phyloP scores from a whole-genome alignment of 2,113 vertebrate genomes.

The Poecilia latipinna region DNA sequence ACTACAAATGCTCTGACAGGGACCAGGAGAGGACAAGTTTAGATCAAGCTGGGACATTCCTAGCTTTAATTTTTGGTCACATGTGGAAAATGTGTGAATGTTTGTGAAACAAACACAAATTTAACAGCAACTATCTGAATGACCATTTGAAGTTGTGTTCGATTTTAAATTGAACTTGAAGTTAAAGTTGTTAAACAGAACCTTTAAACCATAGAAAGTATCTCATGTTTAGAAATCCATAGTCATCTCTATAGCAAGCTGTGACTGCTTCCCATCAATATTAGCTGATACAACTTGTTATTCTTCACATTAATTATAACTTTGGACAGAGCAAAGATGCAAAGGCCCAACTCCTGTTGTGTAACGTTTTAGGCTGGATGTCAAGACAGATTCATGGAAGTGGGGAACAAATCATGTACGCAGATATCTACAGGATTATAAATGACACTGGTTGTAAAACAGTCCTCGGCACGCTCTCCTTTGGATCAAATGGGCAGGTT shows the following conservation, averaged over 20 bases:
- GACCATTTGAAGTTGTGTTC: not conserved
- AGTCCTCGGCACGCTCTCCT: conserved; percentile 22
- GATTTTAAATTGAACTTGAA: not conserved
- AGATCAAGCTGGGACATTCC: too few relatives aligned
- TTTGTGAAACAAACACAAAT: not conserved
- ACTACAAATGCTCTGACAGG: not conserved
- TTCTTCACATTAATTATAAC: not conserved
- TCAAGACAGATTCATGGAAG: conserved; percentile 6
- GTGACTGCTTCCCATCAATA: too few relatives aligned
- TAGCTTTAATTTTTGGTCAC: not conserved
- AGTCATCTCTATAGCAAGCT: not conserved
- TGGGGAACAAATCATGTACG: not conserved
- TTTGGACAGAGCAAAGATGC: not conserved
- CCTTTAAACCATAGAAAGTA: not conserved
- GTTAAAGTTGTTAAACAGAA: not conserved
- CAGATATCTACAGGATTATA: conserved; percentile 39
- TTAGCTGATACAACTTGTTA: not conserved
- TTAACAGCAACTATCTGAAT: not conserved
- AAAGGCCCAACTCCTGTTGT: not conserved
- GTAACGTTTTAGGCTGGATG: not conserved
- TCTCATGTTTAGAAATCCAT: not conserved
- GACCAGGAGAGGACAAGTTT: too few relatives aligned
- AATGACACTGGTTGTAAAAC: conserved; percentile 48
- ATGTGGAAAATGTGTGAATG: not conserved
- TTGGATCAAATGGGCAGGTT: conserved; percentile 66